Base-by-base conservation (phyloP, 2,113 vertebrate species). In the Clupea harengus region DNA sequence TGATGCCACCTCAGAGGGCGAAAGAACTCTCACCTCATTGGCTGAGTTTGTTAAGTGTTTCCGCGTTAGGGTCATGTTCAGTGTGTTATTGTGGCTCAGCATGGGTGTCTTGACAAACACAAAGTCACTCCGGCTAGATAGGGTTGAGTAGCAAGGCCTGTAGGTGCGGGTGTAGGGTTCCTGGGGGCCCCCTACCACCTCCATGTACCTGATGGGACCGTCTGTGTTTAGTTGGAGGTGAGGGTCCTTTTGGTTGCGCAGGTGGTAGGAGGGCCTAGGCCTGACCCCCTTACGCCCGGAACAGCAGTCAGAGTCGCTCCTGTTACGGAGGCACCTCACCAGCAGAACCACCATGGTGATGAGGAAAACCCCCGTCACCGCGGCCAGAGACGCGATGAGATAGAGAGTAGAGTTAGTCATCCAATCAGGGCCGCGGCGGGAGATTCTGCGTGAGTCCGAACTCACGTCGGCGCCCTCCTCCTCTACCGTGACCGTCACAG, bases 51-150 rank as follows among this genome's bases (percentile, higher is more conserved):
- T 91, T 90, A 95, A 95, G 92, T 95, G 92, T 92, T 95, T 95
- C 93, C 95, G 93, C 91, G 94, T 95, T 89, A 96, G 92, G 9
- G 95, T 95, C 93, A 94, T 95, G 91, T 94, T 95, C 88, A 96
- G 93, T 17, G 95, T 95, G 93, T 94, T 95, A 93, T 94, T 95
- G 82, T 95, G 94, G 91, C 94, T 95, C 94, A 96, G 86, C 92
- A 95, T 95, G 90, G 96, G 96, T 83, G 96, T 96, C 92, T 97
- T 97, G 93, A 97, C 94, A 94, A 97, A 97, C 92, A 97, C 95
- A 94, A 97, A 97, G 93, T 97, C 96, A 0, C 95, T 97, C 85
- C 96, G 94, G 85, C 96, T 96, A n/a, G 97, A 98, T 88, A 96
- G 84, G 45, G 97, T 96, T 0, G 97, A 96, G 90, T 97, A 96